phyloP scores from a whole-genome alignment of 2,888 invertebrate genomes.

The Metalampra italica region DNA sequence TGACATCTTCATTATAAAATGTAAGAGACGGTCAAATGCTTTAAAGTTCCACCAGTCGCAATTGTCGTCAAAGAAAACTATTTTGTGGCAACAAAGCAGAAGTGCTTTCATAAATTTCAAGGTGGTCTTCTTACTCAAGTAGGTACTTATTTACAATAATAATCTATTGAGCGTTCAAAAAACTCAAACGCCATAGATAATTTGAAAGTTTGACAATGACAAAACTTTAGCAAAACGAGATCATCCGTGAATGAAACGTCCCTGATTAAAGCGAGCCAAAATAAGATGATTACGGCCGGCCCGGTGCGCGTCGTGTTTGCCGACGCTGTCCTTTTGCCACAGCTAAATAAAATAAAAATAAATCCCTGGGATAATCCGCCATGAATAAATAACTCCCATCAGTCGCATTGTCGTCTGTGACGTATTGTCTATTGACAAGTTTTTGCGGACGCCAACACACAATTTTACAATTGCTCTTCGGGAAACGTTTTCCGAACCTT shows the following conservation, averaged over 20 bases:
- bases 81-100: background rate
- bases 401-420: slow-evolving; percentile 64
- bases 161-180: slow-evolving; percentile 28
- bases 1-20: slow-evolving; percentile 6
- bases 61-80: background rate
- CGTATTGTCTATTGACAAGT: slow-evolving; percentile 69
- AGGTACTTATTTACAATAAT: slow-evolving; percentile 52
- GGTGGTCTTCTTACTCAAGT: slow-evolving; percentile 48
- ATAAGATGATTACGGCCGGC: slow-evolving; percentile 53
- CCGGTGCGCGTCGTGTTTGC: slow-evolving; percentile 47
- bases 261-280: slow-evolving; percentile 34
- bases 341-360: slow-evolving; percentile 50
- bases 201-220: slow-evolving; percentile 48
- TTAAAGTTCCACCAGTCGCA: background rate
- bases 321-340: slow-evolving; percentile 54
- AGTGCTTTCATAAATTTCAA: slow-evolving; percentile 14
- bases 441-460: slow-evolving; percentile 30
- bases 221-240: slow-evolving; percentile 53
- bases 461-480: background rate
- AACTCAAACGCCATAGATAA: slow-evolving; percentile 51
- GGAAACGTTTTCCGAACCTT: background rate
- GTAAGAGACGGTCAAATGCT: background rate
- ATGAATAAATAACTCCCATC: slow-evolving; percentile 71
- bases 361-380: slow-evolving; percentile 63
- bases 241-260: slow-evolving; percentile 45